Conservation (phyloP, 1,140 invertebrate genomes). For the Ladona fulva region DNA sequence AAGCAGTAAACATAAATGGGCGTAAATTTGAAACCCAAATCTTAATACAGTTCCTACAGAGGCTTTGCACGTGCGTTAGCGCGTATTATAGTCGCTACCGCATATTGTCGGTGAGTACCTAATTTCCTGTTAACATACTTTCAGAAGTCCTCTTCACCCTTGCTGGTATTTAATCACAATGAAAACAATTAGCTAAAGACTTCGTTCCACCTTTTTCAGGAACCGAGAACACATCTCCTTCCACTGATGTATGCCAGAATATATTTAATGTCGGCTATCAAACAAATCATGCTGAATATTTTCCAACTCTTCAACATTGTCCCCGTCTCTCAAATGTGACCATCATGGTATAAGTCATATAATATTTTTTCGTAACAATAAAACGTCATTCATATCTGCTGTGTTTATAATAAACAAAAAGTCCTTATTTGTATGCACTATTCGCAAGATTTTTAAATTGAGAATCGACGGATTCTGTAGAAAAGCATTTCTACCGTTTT, state of each 20-base stretch:
- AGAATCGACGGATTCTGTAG: neutral
- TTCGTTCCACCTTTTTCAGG: constrained; percentile 38
- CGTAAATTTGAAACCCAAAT: constrained; percentile 44
- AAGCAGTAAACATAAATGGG: constrained; percentile 37
- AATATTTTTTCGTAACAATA: neutral
- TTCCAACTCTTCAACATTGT: constrained; percentile 51
- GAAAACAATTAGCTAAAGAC: constrained; percentile 20
- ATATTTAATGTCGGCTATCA: constrained; percentile 51
- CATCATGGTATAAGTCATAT: neutral
- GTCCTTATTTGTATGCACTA: neutral
- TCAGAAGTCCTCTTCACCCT: constrained; percentile 20
- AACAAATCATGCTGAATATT: constrained; percentile 49
- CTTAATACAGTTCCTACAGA: constrained; percentile 51
- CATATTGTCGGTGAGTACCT: constrained; percentile 49
- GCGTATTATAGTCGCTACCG: constrained; percentile 58
- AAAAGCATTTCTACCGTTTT: no score
- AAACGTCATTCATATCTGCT: neutral
- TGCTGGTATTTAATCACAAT: constrained; percentile 21
- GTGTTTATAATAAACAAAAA: neutral
- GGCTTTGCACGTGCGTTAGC: constrained; percentile 53
- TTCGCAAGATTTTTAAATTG: neutral
- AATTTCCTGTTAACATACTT: constrained; percentile 21
- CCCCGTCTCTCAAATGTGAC: constrained; percentile 53
- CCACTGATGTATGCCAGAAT: constrained; percentile 53
- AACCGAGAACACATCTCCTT: constrained; percentile 49